Base-by-base conservation (phyloP, 2,797 vertebrate species). In the Fistularia commersonii region DNA sequence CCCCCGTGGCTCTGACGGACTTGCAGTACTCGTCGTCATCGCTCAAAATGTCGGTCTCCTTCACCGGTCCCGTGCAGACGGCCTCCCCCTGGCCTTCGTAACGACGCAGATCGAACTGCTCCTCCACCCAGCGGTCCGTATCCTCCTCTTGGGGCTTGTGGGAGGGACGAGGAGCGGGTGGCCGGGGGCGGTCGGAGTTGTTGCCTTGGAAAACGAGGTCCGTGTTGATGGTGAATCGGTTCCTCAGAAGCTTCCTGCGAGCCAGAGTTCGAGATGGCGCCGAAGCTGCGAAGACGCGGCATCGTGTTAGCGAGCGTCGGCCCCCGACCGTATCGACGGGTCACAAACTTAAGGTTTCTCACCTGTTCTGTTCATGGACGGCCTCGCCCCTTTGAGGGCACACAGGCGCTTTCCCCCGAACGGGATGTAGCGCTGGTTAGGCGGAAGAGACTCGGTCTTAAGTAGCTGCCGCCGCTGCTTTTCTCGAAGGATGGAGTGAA, bases 21-120 rank as follows among this genome's bases (percentile, higher is more conserved):
- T 94, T 90, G 48, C 95, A 97, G 86, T 94, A 96, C 54, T 97
- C 96, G 0, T 99, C 97, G 0, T 97, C 96, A 7, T 98, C 96
- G 11, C 97, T 99, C 71, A 99, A 87, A 76, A 99, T 99, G 90
- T 99, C 97, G 0, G 96, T 98, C 88, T 99, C 96, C 86, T 98
- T 98, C 68, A 99, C 77, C 44, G 69, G 80, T 6, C 85, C 90
- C 45, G 57, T 11, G 10, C 60, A 54, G 0, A 51, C 15, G 8
- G 14, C 55, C 4, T 82, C 80, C 0, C 88, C 90, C 51, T 89
- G 93, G 66, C 91, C 91, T 57, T 95, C 94, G 5, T 94, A 98
- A 66, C 83, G 76, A 33, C 90, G 91, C 58, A 97, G 87, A 80
- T 98, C 93, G 34, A 98, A 97, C 86, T 97, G 96, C 72, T 96